Evolutionary conservation across 2,888 invertebrate genomes (phyloP).

Genomic region (Epistrophe grossulariae): DNA sequence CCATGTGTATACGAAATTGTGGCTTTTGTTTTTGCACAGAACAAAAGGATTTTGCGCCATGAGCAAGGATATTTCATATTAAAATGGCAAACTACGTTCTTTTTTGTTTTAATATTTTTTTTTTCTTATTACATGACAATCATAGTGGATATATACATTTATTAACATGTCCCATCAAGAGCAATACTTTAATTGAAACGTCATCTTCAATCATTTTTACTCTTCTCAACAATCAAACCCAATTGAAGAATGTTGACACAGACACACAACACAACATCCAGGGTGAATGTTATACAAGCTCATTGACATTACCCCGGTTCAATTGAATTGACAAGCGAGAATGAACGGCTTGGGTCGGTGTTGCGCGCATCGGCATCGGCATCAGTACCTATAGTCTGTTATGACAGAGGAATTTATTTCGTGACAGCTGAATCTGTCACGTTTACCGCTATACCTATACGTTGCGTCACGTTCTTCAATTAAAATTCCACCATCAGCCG

Average conservation of each 20-base stretch:
- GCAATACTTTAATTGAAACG: constrained; percentile 68
- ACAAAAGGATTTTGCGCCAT: constrained; percentile 52
- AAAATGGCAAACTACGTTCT: constrained; percentile 30
- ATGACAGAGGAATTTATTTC: constrained; percentile 51
- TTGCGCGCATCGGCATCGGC: not conserved
- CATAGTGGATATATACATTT: not conserved
- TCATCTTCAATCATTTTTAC: constrained; percentile 62
- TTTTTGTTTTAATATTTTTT: not conserved
- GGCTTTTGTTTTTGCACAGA: constrained; percentile 46
- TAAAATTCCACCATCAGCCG: constrained; percentile 40
- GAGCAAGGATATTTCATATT: constrained; percentile 43
- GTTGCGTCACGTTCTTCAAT: constrained; percentile 66
- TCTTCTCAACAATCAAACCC: constrained; percentile 56
- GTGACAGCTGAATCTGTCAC: constrained; percentile 53
- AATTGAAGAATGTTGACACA: constrained; percentile 63
- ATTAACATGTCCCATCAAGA: constrained; percentile 15
- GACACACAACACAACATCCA: not conserved
- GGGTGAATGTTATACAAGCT: constrained; percentile 68
- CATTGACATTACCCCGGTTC: constrained; percentile 51
- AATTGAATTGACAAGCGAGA: constrained; percentile 54
- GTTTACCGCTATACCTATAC: constrained; percentile 21
- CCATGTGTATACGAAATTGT: constrained; percentile 33
- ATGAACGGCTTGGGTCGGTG: constrained; percentile 6
- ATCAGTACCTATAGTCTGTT: too few species aligned
- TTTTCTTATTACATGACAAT: not conserved